phyloP scores from a whole-genome alignment of 2,797 vertebrate species.

The Psittacula derbiana region DNA sequence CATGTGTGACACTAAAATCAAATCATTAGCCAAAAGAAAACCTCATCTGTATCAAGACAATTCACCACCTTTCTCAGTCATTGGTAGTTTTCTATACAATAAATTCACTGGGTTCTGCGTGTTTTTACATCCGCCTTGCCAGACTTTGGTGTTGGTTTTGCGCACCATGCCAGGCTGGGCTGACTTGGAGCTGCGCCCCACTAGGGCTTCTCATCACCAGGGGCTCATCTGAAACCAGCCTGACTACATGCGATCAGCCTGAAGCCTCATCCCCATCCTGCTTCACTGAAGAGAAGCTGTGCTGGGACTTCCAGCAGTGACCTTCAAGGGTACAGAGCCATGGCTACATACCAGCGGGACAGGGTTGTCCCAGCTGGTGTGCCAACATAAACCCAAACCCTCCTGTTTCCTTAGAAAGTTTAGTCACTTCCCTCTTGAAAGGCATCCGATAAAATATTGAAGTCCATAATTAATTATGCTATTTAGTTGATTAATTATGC shows the following conservation, averaged over 20 bases:
- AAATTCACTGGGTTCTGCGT: fast-evolving
- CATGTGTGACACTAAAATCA: not conserved
- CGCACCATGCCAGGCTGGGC: fast-evolving
- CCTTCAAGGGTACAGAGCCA: not conserved
- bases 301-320: not conserved
- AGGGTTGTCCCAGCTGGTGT: too few species aligned
- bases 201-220: too few species aligned
- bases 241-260: fast-evolving
- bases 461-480: not conserved
- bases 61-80: not conserved
- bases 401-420: not conserved
- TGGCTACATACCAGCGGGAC: fast-evolving
- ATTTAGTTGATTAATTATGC: not conserved
- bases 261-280: not conserved
- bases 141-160: not conserved
- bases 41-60: not conserved
- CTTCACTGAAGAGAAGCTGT: too few species aligned
- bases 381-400: not conserved
- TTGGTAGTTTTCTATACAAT: fast-evolving
- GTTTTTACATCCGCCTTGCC: not conserved
- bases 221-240: not conserved
- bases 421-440: not conserved
- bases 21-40: not conserved
- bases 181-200: not conserved
- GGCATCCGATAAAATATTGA: not conserved